Conservation (phyloP, 2,113 vertebrate species). For the Rhinichthys klamathensis region DNA sequence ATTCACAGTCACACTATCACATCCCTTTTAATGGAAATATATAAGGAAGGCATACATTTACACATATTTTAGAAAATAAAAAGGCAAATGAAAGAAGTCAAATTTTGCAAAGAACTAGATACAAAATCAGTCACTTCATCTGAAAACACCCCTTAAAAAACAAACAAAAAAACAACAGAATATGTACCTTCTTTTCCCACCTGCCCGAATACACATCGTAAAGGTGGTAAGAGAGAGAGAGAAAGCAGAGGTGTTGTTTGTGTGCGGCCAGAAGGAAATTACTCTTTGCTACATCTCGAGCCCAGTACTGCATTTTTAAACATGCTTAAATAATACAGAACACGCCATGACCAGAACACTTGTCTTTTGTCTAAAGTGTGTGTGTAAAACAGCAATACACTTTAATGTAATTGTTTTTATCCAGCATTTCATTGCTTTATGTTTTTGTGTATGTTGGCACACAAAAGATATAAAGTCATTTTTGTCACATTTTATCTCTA, state of each 20-base stretch:
- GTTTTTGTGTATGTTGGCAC: neutral
- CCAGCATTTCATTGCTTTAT: neutral
- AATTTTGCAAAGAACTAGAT: neutral
- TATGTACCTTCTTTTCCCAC: conserved; percentile 13
- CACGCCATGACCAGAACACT: conserved; percentile 30
- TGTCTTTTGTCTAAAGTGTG: conserved; percentile 21
- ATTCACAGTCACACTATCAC: conserved; percentile 29
- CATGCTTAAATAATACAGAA: conserved; percentile 49
- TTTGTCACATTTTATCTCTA: neutral
- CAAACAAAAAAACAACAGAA: conserved; percentile 10
- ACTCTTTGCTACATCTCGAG: conserved; percentile 34
- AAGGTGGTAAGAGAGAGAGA: neutral
- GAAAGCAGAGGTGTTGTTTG: conserved; percentile 30
- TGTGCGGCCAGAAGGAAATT: conserved; percentile 10
- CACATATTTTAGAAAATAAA: neutral
- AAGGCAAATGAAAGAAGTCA: neutral
- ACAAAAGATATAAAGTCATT: neutral
- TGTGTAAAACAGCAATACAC: neutral
- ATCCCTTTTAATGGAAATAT: conserved; percentile 47
- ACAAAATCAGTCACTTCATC: conserved; percentile 5
- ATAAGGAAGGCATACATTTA: conserved; percentile 45
- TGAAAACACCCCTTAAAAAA: neutral
- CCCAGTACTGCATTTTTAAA: conserved; percentile 50
- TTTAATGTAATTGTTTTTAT: neutral
- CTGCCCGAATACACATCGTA: neutral